These are phyloP conservation scores for Hermaeophaga mercurialis DNA, from an alignment of 2,888 invertebrate species.

Conservation along the genomic window DNA sequence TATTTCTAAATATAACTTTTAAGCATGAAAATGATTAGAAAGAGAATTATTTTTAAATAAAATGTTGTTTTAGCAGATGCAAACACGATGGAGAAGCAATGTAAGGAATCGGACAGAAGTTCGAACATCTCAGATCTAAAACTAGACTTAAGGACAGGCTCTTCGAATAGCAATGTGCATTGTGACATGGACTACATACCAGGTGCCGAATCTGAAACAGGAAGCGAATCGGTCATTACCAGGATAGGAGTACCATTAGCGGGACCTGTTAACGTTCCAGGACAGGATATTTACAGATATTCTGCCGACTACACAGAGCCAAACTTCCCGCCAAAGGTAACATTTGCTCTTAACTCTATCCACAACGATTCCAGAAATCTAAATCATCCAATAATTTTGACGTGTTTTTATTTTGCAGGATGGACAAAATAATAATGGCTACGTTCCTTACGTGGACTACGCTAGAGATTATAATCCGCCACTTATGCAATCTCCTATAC, in stretches of 20 bases:
- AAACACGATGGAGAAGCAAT: constrained; percentile 64
- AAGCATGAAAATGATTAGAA: too few species aligned
- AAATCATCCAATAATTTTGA: too few species aligned
- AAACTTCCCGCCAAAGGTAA: constrained; percentile 74
- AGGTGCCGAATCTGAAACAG: constrained; percentile 62
- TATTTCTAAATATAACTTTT: too few species aligned
- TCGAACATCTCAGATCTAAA: constrained; percentile 93
- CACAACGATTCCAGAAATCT: too few species aligned
- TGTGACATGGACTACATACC: constrained; percentile 64
- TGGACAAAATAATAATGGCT: constrained; percentile 82
- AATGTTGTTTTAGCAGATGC: too few species aligned
- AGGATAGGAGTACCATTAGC: constrained; percentile 75
- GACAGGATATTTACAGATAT: constrained; percentile 72
- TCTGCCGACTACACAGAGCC: constrained; percentile 81
- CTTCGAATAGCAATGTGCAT: constrained; percentile 73
- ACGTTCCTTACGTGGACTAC: constrained; percentile 88
- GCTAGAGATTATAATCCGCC: constrained; percentile 89
- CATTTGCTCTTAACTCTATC: too few species aligned
- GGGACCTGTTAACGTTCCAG: constrained; percentile 75
- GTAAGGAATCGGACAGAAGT: constrained; percentile 83
- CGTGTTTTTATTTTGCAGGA: constrained; percentile 60
- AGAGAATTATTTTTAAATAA: too few species aligned
- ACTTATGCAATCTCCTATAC: constrained; percentile 64
- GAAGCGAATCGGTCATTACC: constrained; percentile 61
- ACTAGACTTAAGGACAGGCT: constrained; percentile 83